These are phyloP conservation scores for Ectemnius cavifrons DNA, from an alignment of 2,888 invertebrate species.

Conservation along the genomic window DNA sequence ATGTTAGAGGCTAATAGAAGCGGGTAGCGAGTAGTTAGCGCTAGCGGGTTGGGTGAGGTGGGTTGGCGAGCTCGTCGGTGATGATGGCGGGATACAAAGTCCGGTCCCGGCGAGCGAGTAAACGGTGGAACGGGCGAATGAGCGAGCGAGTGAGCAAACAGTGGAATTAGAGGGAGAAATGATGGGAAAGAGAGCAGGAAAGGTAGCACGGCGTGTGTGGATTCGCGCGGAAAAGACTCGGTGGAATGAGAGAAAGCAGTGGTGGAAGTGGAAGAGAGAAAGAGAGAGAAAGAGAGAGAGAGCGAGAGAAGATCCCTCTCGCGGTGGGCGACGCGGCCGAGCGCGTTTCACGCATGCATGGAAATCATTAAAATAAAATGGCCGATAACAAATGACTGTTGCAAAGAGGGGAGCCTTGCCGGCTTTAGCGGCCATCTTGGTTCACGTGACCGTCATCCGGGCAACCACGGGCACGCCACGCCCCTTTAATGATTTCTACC, in stretches of 20 bases:
- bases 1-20: no score
- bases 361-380: conserved; percentile 79
- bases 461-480: conserved; percentile 77
- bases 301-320: conserved; percentile 65
- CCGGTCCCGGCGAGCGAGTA: conserved; percentile 31
- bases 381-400: conserved; percentile 78
- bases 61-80: no score
- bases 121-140: conserved; percentile 22
- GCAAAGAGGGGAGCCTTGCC: conserved; percentile 71
- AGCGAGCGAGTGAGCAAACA: conserved; percentile 37
- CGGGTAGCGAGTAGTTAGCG: no score
- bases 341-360: conserved; percentile 77
- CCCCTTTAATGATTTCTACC: conserved; percentile 79
- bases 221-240: not conserved
- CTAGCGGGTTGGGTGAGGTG: no score
- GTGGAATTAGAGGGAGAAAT: no score
- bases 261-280: conserved; percentile 18
- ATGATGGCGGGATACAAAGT: conserved; percentile 42
- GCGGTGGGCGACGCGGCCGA: conserved; percentile 67
- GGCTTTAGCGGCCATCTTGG: conserved; percentile 75
- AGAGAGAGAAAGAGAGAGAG: conserved; percentile 41
- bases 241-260: conserved; percentile 25
- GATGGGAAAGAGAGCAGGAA: no score
- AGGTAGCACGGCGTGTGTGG: conserved; percentile 6
- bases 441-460: conserved; percentile 79